These are phyloP conservation scores for Ceriagrion tenellum DNA, from an alignment of 2,888 invertebrate genomes.

Conservation along the genomic window DNA sequence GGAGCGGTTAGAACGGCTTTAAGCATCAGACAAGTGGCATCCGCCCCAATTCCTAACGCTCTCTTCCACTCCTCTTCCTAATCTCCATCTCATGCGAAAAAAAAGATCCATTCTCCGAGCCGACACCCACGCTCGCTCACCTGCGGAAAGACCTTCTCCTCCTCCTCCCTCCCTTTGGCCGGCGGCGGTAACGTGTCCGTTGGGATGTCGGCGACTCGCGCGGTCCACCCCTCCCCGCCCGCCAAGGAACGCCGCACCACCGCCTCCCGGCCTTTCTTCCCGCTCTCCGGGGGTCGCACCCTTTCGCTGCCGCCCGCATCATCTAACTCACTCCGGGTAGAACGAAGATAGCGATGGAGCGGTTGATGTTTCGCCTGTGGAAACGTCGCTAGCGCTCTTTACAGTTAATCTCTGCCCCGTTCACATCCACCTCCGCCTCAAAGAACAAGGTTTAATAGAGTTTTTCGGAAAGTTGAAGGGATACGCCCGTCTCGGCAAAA, in stretches of 20 bases:
- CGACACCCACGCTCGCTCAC: not conserved
- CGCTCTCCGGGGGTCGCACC: not conserved
- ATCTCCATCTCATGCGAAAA: not conserved
- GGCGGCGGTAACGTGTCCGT: not conserved
- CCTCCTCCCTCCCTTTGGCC: conserved; percentile 13
- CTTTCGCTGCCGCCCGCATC: not conserved
- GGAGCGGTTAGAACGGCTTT: not conserved
- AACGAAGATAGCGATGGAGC: not conserved
- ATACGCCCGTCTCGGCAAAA: not conserved
- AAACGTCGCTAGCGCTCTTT: not conserved
- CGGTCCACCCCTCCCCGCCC: not conserved
- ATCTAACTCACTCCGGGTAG: not conserved
- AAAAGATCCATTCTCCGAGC: not conserved
- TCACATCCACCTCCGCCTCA: not conserved
- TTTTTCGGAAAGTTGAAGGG: not conserved
- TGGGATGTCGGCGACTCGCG: not conserved
- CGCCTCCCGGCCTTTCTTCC: not conserved
- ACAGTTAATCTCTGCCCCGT: not conserved
- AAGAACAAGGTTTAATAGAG: not conserved
- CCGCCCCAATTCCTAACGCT: not conserved
- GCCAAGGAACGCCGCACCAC: not conserved
- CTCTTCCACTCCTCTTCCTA: not conserved
- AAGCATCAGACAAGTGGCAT: not conserved
- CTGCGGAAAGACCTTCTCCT: not conserved
- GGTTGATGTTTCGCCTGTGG: not conserved